Conservation (phyloP, 1,140 invertebrate genomes). For the Pristionchus pacificus region DNA sequence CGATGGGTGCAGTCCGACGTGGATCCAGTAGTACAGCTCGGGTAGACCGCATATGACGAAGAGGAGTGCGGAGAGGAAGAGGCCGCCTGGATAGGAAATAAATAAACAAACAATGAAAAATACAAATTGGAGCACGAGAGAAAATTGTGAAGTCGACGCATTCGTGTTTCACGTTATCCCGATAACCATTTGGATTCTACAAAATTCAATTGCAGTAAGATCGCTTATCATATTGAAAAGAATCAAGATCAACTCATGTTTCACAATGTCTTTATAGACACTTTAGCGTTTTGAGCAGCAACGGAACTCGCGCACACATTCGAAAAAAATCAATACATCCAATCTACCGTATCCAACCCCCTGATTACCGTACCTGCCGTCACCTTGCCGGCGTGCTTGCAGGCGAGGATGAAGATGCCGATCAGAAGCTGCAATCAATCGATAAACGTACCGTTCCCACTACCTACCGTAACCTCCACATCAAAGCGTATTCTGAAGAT, state of each 20-base stretch:
- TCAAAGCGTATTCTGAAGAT: too few relatives aligned
- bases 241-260: too few relatives aligned
- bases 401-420: slow-evolving; percentile 41
- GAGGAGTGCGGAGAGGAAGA: slow-evolving; percentile 49
- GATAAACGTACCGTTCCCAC: background rate
- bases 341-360: too few relatives aligned
- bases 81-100: slow-evolving; percentile 43
- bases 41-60: slow-evolving; percentile 48
- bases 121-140: slow-evolving; percentile 36
- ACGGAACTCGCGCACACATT: too few relatives aligned
- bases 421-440: slow-evolving; percentile 35
- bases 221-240: too few relatives aligned
- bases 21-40: slow-evolving; percentile 43
- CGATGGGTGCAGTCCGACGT: slow-evolving; percentile 13
- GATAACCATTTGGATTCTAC: slow-evolving; percentile 1
- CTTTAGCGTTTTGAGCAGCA: too few relatives aligned
- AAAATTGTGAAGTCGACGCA: too few relatives aligned
- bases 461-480: too few relatives aligned
- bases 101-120: slow-evolving; percentile 42
- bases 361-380: background rate
- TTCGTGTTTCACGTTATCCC: too few relatives aligned
- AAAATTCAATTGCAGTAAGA: too few relatives aligned
- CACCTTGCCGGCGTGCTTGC: slow-evolving; percentile 34
- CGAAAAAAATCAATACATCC: too few relatives aligned
- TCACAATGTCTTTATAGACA: too few relatives aligned